phyloP scores from a whole-genome alignment of 2,797 vertebrate genomes.

The Champsocephalus gunnari region DNA sequence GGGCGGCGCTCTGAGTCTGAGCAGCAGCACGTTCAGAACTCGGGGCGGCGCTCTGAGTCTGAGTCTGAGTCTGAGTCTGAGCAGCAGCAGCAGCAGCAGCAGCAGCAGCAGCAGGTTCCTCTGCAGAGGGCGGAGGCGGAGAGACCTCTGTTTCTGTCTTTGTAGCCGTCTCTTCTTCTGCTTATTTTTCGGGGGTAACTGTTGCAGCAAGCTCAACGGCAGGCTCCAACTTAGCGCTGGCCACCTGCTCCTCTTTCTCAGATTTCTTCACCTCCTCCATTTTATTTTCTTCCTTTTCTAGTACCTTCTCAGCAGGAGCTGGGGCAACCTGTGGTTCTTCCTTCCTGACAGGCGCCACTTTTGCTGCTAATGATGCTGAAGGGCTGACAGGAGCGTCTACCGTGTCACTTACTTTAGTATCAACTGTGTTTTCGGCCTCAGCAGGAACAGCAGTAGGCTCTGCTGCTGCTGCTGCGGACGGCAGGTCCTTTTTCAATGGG shows the following conservation, averaged over 20 bases:
- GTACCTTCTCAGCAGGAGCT: slow-evolving; percentile 27
- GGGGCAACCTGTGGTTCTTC: slow-evolving; percentile 51
- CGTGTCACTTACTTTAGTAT: slow-evolving; percentile 58
- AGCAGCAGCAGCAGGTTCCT: slow-evolving; percentile 49
- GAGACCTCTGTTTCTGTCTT: slow-evolving; percentile 47
- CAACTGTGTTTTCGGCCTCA: slow-evolving; percentile 48
- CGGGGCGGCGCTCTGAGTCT: slow-evolving; percentile 22
- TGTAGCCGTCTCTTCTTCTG: slow-evolving; percentile 48
- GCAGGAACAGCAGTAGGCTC: slow-evolving; percentile 28
- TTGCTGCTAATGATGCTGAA: slow-evolving; percentile 38
- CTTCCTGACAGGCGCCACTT: slow-evolving; percentile 60
- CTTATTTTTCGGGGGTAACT: not conserved
- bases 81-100: slow-evolving; percentile 15
- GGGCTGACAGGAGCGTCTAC: slow-evolving; percentile 78
- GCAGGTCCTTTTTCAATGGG: slow-evolving; percentile 72
- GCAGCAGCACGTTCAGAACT: no score
- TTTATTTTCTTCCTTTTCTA: slow-evolving; percentile 56
- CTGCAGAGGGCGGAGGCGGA: slow-evolving; percentile 24
- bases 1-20: no score
- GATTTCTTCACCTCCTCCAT: slow-evolving; percentile 43
- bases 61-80: slow-evolving; percentile 18
- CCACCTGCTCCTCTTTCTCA: slow-evolving; percentile 58
- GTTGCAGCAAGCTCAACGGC: slow-evolving; percentile 35
- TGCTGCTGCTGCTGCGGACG: slow-evolving; percentile 34
- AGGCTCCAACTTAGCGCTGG: slow-evolving; percentile 26